Evolutionary conservation across 1,140 invertebrate genomes (phyloP), one percentile per base, ranked within the genome.

Genomic region (Lethrus apterus): DNA sequence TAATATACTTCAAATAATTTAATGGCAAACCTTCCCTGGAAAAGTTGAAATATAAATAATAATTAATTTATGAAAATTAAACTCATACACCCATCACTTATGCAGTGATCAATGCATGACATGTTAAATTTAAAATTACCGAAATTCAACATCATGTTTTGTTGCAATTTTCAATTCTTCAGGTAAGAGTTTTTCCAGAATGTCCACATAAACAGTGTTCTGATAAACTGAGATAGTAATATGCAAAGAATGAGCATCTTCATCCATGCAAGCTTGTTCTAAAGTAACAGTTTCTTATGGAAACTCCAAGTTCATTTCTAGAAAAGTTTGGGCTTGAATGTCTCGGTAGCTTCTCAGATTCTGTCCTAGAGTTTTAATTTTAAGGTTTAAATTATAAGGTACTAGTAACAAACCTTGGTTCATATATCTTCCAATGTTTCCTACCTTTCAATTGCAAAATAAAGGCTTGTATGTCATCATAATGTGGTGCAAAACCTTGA

Each of bases 391-490:
- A n/a, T n/a, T n/a, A n/a, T n/a, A n/a, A n/a, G n/a, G n/a, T n/a
- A n/a, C n/a, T n/a, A n/a, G n/a, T n/a, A n/a, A n/a, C n/a, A n/a
- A n/a, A 38, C 35, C 35, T 42, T 4, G 92, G 87, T 51, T 77
- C 77, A 64, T 98, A 98, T 3, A 99, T 64, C 57, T 80, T 83
- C 95, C 95, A 99, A 49, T 83, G 76, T 69, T 99, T 98, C 57
- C 84, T 84, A 0, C 96, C 96, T 73, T 98, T 94, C 4, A 97
- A 67, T 72, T 99, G 96, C 26, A 99, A 62, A 44, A 99, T 81
- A 67, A 99, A 98, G 10, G 94, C 95, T 73, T 99, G 95, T 56
- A 98, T 98, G 61, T 99, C 95, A 73, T 99, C 95, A 69, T 86
- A 98, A 71, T 98, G 94, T 0, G 95, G 94, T 2, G 95, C 94